Evolutionary conservation across 1,140 invertebrate species (phyloP), one percentile per base, ranked within the genome.

Genomic region (Scylla paramamosain): DNA sequence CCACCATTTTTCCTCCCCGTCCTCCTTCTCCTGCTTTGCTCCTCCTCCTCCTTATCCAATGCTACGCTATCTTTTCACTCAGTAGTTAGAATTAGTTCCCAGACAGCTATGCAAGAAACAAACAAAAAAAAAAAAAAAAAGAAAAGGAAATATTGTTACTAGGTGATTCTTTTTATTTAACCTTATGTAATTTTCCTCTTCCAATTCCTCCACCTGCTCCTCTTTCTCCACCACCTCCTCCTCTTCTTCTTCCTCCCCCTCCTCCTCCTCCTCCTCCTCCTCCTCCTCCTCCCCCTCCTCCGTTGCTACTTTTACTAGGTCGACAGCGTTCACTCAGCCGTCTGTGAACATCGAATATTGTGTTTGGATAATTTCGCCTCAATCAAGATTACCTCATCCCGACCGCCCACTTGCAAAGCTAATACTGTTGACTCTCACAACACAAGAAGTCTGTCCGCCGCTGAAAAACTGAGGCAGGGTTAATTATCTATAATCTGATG

Each of bases 361-460:
- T 94, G 94, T 94, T 94, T 94, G 94, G 67, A 91, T 94, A 94
- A 94, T 94, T 94, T 94, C 94, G 94, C 90, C 91, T 94, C 67
- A 91, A 94, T 94, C 94, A 91, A 94, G 94, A 94, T 94, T 94
- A 94, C 94, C 46, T 39, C 48, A 20, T 39, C 52, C 83, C 28
- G 45, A 94, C 67, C 45, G 14, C 29, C 77, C 67, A 20, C 89
- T 91, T 59, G 32, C 77, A 91, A 91, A 94, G 94, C 48, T 94
- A 94, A 94, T 94, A 91, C 86, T 94, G 94, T 94, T 94, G 88
- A 94, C 89, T 91, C 67, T 94, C 39, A 91, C 90, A 94, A 94
- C 94, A 94, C 89, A 94, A 94, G 94, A 94, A 91, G 88, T 91
- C 67, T 46, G 67, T 46, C 28, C 45, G 32, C 45, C 67, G 89